These are phyloP conservation scores for Onychorhynchus coronatus DNA, from an alignment of 2,113 vertebrate genomes.

Conservation along the genomic window DNA sequence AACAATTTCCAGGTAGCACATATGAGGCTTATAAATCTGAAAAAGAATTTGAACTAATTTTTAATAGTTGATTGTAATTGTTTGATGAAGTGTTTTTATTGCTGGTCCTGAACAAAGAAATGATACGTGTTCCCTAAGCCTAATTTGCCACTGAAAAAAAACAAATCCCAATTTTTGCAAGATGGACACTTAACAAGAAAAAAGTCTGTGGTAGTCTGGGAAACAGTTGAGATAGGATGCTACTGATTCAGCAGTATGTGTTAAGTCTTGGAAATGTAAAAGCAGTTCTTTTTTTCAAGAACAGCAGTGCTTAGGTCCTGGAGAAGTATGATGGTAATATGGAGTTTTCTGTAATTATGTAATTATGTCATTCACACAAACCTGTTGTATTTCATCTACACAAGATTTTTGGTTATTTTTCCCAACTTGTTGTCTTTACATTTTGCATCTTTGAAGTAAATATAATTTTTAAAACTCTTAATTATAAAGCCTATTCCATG, in stretches of 20 bases:
- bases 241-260: not conserved
- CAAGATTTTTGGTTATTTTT: not conserved
- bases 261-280: not conserved
- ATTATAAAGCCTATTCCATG: not conserved
- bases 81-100: not conserved
- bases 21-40: not conserved
- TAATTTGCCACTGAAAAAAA: not conserved
- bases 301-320: not conserved
- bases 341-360: not conserved
- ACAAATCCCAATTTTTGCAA: not conserved
- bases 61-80: not conserved
- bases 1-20: not conserved
- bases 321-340: not conserved
- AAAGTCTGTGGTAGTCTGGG: not conserved
- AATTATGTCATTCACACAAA: not conserved
- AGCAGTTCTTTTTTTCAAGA: not conserved
- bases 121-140: not conserved
- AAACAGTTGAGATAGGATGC: not conserved
- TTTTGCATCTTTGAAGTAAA: not conserved
- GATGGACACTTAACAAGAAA: not conserved
- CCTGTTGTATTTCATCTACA: not conserved
- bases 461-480: not conserved
- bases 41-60: not conserved
- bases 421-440: rapidly evolving
- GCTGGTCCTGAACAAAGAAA: not conserved